Evolutionary conservation across 2,113 vertebrate genomes (phyloP), one percentile per base, ranked within the genome.

Genomic region (Epinephelus fuscoguttatus): DNA sequence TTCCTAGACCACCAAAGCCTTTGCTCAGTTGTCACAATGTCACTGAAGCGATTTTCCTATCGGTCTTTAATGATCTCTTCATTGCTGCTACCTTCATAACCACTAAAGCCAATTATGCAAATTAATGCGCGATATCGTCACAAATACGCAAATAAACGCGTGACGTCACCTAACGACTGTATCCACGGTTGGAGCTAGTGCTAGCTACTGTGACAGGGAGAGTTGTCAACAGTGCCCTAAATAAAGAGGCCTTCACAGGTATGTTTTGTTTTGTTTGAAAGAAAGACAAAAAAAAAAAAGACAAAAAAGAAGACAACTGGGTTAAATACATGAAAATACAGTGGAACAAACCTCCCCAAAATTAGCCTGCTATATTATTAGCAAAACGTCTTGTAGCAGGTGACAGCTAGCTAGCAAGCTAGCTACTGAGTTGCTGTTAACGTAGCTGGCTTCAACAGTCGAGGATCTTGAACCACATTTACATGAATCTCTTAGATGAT

Each of bases 1-100:
- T 98, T 2, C 98, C 98, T 18, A 96, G 98, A 85, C 98, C 98
- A 0, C 98, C 98, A 0, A 99, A 99, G 83, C 98, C 98, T 81
- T 96, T 95, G 37, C 93, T 95, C 0, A 78, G 83, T n/a, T n/a
- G n/a, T 27, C 27, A 27, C 27, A 27, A 27, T 27, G 27, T 27
- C 27, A 27, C 2, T 27, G 27, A 27, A 27, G 27, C 27, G 27
- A 33, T 33, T 33, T 33, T 6, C 33, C 3, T 37, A 37, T 37
- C 33, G 33, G 33, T 6, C 1, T 8, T 19, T 4, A 42, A 8
- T 17, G 4, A 49, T 49, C 47, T 49, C 5, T 49, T 12, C 14
- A 4, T 49, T 17, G 13, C 14, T 49, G 47, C 52, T 21, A 53
- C 18, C 19, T 1, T 21, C 52, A 53, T 19, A 53, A n/a, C 6